Evolutionary conservation across 35 echinoderm and acorn worm species (phyloP).

Genomic region (Nesometra sesokonis): DNA sequence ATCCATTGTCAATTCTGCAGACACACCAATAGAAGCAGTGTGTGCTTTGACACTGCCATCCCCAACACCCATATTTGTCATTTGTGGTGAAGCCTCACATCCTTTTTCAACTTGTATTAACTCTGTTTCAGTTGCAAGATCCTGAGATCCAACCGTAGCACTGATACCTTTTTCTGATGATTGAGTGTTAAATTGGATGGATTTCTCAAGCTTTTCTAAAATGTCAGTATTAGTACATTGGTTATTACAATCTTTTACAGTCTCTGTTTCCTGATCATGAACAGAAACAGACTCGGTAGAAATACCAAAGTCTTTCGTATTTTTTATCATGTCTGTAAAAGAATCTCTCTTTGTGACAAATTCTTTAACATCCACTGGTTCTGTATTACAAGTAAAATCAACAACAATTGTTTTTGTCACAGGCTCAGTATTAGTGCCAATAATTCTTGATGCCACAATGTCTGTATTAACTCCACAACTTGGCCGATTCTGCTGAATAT

Average conservation of each 20-base stretch:
- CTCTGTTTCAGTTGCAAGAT: conserved; percentile 16
- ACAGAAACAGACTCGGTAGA: neutral
- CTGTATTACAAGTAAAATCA: neutral
- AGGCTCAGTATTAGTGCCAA: conserved; percentile 48
- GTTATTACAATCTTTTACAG: neutral
- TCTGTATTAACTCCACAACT: conserved; percentile 39
- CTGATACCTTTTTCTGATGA: conserved; percentile 4
- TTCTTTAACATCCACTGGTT: neutral
- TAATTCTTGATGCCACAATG: conserved; percentile 40
- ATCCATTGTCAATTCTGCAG: neutral
- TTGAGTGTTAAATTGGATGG: neutral
- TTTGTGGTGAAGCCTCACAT: neutral
- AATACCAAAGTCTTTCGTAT: conserved; percentile 23
- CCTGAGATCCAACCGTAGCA: conserved; percentile 11
- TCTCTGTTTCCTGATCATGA: neutral
- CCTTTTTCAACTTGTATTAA: conserved; percentile 13
- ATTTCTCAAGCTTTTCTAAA: neutral
- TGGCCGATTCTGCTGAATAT: neutral
- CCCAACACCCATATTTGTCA: neutral
- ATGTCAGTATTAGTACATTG: conserved; percentile 24
- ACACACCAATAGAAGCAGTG: neutral
- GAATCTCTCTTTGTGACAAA: neutral
- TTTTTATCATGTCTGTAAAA: neutral
- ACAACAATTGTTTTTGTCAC: conserved; percentile 4
- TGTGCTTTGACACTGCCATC: neutral